Evolutionary conservation across 2,888 invertebrate species (phyloP).

Genomic region (Prosopocoilus inquinatus): DNA sequence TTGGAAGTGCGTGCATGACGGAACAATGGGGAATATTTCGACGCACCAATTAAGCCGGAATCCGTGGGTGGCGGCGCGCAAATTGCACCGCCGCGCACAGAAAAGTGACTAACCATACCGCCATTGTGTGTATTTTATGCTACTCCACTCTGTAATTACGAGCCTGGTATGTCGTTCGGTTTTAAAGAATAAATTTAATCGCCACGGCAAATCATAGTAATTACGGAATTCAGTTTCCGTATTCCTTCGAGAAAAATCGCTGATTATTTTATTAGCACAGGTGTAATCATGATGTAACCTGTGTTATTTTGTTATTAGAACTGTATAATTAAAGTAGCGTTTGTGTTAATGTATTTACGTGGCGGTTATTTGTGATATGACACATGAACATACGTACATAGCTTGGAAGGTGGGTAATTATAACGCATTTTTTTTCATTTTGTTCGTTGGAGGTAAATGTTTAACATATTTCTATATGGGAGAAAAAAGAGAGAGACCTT

Average conservation of each 20-base stretch:
- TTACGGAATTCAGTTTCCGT: constrained; percentile 8
- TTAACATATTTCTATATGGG: too few species aligned
- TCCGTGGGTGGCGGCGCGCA: constrained; percentile 19
- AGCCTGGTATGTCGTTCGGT: background rate
- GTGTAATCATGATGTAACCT: background rate
- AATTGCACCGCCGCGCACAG: constrained; percentile 12
- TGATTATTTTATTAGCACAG: background rate
- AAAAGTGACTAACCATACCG: constrained; percentile 19
- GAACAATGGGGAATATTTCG: constrained; percentile 21
- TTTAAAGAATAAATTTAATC: constrained; percentile 15
- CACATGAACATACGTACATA: too few species aligned
- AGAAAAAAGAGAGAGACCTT: too few species aligned
- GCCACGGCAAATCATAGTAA: constrained; percentile 3
- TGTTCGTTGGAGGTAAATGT: too few species aligned
- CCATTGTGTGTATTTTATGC: constrained; percentile 16
- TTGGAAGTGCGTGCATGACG: constrained; percentile 20
- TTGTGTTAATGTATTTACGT: too few species aligned
- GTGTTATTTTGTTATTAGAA: background rate
- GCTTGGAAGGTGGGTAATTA: too few species aligned
- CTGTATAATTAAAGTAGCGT: background rate
- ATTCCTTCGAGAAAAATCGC: background rate
- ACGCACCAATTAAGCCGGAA: constrained; percentile 19
- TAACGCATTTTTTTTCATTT: too few species aligned
- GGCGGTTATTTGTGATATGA: too few species aligned
- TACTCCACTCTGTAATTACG: constrained; percentile 12